Conservation (phyloP, 2,888 invertebrate genomes). For the Criorhina ranunculi region DNA sequence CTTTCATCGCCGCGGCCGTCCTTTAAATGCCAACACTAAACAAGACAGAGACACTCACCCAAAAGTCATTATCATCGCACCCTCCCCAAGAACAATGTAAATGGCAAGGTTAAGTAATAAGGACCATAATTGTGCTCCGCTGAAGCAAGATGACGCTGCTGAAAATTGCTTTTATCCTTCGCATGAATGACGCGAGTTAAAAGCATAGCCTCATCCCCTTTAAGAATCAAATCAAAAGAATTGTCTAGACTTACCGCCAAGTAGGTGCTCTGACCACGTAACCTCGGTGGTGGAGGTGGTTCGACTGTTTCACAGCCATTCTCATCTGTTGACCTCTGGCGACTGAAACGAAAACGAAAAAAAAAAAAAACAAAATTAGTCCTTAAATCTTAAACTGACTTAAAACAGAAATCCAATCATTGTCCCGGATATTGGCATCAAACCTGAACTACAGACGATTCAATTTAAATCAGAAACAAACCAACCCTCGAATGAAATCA, state of each 20-base stretch:
- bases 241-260: conserved; percentile 79
- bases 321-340: conserved; percentile 79
- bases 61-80: conserved; percentile 37
- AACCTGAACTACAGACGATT: conserved; percentile 30
- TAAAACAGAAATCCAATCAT: conserved; percentile 61
- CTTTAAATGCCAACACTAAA: conserved; percentile 23
- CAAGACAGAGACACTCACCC: conserved; percentile 17
- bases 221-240: conserved; percentile 38
- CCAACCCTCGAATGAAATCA: conserved; percentile 24
- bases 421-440: conserved; percentile 38
- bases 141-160: conserved; percentile 30
- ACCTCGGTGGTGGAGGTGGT: conserved; percentile 79
- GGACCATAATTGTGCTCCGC: conserved; percentile 41
- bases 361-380: conserved; percentile 35
- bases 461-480: conserved; percentile 41
- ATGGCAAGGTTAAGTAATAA: conserved; percentile 56
- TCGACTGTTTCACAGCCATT: conserved; percentile 78
- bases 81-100: conserved; percentile 25
- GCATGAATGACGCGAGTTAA: conserved; percentile 33
- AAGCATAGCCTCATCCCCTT: background rate
- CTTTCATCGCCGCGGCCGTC: background rate
- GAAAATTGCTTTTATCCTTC: conserved; percentile 61
- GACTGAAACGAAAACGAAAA: conserved; percentile 76
- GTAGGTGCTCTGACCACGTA: conserved; percentile 80
- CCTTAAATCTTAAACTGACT: conserved; percentile 29